Percentiles rank a stretch among this genome's conserved stretches.
phyloP scores from a whole-genome alignment of 2,888 invertebrate genomes.

The Lasioglossum calceatum region DNA sequence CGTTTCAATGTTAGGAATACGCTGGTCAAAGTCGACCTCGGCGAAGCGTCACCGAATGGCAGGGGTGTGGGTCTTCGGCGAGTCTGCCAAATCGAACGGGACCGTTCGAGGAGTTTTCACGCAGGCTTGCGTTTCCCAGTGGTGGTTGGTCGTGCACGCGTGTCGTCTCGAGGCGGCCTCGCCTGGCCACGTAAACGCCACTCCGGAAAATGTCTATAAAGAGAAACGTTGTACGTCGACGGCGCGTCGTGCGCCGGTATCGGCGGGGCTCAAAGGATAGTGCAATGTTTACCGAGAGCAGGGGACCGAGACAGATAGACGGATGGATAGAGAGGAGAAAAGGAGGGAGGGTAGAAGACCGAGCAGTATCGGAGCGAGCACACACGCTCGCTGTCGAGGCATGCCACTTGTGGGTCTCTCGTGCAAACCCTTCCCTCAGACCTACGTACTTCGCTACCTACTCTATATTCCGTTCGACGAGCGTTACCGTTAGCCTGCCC shows the following conservation, averaged over 20 bases:
- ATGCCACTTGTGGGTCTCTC: constrained; percentile 74
- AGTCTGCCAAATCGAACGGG: constrained; percentile 35
- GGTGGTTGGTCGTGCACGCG: constrained; percentile 2
- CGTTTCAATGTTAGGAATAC: too few relatives aligned
- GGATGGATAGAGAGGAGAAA: not conserved
- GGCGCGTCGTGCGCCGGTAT: constrained; percentile 14
- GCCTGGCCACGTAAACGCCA: constrained; percentile 21
- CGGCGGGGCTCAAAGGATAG: constrained; percentile 57
- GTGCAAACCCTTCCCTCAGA: constrained; percentile 65
- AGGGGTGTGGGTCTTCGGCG: not conserved
- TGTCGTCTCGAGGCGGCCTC: not conserved
- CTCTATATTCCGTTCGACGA: constrained; percentile 78
- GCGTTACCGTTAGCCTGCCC: constrained; percentile 70
- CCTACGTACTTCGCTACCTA: constrained; percentile 68
- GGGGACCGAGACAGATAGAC: constrained; percentile 44
- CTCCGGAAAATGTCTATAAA: constrained; percentile 37
- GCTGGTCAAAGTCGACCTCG: not conserved
- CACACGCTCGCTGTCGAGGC: constrained; percentile 56
- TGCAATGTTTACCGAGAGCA: constrained; percentile 59
- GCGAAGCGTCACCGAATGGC: not conserved
- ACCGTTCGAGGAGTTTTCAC: constrained; percentile 34
- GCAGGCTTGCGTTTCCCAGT: constrained; percentile 15
- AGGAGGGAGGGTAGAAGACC: not conserved
- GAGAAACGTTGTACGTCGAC: not conserved
- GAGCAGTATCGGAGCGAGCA: constrained; percentile 41